Conservation (phyloP, 2,888 invertebrate species). For the Nomada fabriciana region DNA sequence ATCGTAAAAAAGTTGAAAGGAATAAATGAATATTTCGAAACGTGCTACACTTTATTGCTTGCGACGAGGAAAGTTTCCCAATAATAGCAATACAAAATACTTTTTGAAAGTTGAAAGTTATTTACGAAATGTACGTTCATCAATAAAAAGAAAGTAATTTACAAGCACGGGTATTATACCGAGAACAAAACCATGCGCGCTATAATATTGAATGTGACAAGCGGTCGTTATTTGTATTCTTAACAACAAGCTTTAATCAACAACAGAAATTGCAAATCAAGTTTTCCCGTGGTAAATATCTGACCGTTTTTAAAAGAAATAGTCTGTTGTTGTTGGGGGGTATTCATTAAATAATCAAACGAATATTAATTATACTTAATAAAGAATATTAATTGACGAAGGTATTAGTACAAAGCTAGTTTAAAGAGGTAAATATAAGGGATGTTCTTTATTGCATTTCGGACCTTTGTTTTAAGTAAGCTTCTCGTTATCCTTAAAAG, state of each 20-base stretch:
- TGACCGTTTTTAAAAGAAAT: too few species aligned
- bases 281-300: too few species aligned
- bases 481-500: too few species aligned
- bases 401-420: too few species aligned
- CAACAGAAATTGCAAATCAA: background rate
- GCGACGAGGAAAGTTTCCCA: slow-evolving; percentile 4
- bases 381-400: too few species aligned
- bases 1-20: slow-evolving; percentile 14
- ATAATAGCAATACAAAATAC: background rate
- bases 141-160: background rate
- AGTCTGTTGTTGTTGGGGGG: too few species aligned
- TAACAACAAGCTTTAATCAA: background rate
- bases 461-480: too few species aligned
- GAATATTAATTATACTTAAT: too few species aligned
- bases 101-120: slow-evolving; percentile 3
- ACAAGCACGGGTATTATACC: background rate
- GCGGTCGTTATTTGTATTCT: background rate
- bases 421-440: too few species aligned
- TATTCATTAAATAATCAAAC: too few species aligned
- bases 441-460: too few species aligned
- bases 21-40: slow-evolving; percentile 13
- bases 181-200: background rate
- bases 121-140: background rate
- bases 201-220: background rate
- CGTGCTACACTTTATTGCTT: background rate